These are phyloP conservation scores for Apantesis nais DNA, from an alignment of 2,888 invertebrate species.

Conservation along the genomic window DNA sequence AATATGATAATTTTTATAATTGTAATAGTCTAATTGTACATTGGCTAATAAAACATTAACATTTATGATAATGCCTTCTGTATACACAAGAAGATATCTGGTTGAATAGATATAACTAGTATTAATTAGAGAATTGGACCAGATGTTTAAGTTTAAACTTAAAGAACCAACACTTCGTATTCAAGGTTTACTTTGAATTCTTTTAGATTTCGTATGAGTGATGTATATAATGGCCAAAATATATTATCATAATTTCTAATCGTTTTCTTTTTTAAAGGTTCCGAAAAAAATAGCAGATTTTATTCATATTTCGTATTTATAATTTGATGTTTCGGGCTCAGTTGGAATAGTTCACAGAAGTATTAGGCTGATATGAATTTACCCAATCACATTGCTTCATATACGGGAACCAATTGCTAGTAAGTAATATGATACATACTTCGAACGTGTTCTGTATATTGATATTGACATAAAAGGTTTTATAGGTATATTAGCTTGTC, in stretches of 20 bases:
- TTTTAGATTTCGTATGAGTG: not conserved
- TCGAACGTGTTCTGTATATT: not conserved
- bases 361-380: not conserved
- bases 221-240: no score
- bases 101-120: not conserved
- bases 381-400: not conserved
- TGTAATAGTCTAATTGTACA: not conserved
- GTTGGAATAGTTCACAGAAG: no score
- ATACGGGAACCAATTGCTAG: not conserved
- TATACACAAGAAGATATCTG: not conserved
- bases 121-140: not conserved
- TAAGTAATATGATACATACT: not conserved
- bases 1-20: slow-evolving; percentile 1
- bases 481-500: not conserved
- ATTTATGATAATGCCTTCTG: slow-evolving; percentile 1
- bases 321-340: no score
- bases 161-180: not conserved
- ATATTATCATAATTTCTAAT: not conserved
- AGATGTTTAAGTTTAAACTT: not conserved
- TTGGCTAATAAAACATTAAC: not conserved
- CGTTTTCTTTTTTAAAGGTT: not conserved
- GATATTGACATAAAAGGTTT: not conserved
- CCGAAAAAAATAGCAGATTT: not conserved
- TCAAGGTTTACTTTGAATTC: not conserved
- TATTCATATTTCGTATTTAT: not conserved